Evolutionary conservation across 2,797 vertebrate species (phyloP).

Genomic region (Pelochelys cantorii): DNA sequence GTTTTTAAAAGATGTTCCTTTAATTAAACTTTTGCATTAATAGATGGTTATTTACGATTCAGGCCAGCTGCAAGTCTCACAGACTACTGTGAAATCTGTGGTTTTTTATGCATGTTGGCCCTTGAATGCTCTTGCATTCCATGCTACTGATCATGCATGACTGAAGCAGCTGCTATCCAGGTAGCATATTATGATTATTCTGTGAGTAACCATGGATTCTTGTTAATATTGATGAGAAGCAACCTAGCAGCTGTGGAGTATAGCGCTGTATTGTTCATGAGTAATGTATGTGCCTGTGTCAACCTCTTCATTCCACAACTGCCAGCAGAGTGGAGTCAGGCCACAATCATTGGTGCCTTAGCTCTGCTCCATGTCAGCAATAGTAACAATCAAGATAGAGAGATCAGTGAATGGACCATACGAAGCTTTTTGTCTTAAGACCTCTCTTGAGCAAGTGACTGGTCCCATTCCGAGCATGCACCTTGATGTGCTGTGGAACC

Average conservation of each 20-base stretch:
- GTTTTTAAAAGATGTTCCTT: neutral
- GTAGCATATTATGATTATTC: neutral
- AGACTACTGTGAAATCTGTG: neutral
- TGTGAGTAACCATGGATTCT: neutral
- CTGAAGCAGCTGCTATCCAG: neutral
- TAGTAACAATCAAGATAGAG: neutral
- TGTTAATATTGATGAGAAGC: neutral
- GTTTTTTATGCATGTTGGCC: conserved; percentile 1
- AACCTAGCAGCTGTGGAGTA: neutral
- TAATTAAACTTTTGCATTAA: neutral
- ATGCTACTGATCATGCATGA: neutral
- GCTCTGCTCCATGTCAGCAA: neutral
- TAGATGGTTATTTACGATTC: neutral
- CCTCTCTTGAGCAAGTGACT: conserved; percentile 20
- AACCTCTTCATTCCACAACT: accelerated
- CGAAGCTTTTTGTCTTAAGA: neutral
- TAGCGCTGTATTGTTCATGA: neutral
- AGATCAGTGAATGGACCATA: neutral
- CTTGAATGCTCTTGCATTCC: conserved; percentile 24
- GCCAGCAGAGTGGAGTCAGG: neutral
- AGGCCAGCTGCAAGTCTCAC: neutral
- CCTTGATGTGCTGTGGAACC: accelerated
- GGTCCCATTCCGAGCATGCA: neutral
- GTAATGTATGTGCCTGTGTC: neutral
- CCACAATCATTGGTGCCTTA: neutral